These are phyloP conservation scores for Rhea americana DNA, from an alignment of 2,113 vertebrate genomes.

Conservation along the genomic window DNA sequence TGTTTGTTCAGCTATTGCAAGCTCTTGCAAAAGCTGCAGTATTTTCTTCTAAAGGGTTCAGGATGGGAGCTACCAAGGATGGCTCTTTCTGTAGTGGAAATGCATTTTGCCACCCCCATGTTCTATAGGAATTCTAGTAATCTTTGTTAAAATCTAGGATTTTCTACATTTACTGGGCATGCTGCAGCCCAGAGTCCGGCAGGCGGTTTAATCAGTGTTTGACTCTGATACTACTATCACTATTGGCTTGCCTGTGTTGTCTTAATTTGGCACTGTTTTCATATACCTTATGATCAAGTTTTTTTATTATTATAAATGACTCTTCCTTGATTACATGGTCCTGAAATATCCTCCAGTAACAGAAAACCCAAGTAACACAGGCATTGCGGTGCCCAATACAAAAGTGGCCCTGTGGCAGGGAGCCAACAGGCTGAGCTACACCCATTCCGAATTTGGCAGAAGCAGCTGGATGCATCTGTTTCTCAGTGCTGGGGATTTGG, in stretches of 20 bases:
- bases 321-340: neutral
- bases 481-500: neutral
- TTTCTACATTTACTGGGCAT: neutral
- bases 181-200: neutral
- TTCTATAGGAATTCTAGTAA: neutral
- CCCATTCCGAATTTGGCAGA: neutral
- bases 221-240: neutral
- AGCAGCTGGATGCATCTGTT: rapidly evolving
- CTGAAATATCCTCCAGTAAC: neutral
- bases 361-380: neutral
- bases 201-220: neutral
- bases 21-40: neutral
- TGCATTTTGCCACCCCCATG: rapidly evolving
- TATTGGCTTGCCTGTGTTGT: neutral
- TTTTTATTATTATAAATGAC: neutral
- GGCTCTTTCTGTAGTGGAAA: neutral
- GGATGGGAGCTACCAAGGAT: neutral
- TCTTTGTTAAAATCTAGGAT: neutral
- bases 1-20: neutral
- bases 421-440: neutral
- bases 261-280: neutral
- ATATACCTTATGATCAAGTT: neutral
- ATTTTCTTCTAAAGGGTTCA: neutral
- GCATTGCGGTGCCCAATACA: neutral
- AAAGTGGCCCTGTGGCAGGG: neutral